Evolutionary conservation across 2,113 vertebrate species (phyloP).

Genomic region (Columba janthina): DNA sequence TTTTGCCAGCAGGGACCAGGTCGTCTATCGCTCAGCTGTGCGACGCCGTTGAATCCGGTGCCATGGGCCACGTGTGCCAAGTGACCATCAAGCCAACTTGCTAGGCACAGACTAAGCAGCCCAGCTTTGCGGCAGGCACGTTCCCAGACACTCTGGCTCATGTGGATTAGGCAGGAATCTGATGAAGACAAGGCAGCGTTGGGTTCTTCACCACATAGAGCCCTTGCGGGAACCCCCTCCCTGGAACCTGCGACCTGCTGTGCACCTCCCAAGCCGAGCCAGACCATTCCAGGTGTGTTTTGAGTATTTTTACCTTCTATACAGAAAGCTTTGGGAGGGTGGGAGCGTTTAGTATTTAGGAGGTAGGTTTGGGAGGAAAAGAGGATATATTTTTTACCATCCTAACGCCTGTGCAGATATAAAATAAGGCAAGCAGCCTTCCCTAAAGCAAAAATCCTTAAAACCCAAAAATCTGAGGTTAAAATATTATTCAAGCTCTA

Average conservation of each 20-base stretch:
- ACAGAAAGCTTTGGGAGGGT: not conserved
- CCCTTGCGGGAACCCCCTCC: not conserved
- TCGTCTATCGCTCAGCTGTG: not conserved
- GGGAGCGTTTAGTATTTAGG: too few species aligned
- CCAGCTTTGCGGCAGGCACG: not conserved
- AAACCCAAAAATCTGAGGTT: not conserved
- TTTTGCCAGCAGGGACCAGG: conserved; percentile 16
- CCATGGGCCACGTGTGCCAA: not conserved
- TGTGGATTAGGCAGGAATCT: not conserved
- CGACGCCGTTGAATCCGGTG: not conserved
- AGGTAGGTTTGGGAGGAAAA: not conserved
- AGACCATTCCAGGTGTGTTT: rapidly evolving
- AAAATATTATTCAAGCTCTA: not conserved
- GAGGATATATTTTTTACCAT: not conserved
- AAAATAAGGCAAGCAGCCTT: not conserved
- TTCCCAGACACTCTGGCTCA: not conserved
- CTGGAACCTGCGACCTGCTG: rapidly evolving
- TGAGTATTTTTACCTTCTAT: not conserved
- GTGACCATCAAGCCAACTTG: conserved; percentile 16
- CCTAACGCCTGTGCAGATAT: too few species aligned
- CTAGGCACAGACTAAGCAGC: not conserved
- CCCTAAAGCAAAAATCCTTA: not conserved
- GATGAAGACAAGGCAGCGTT: not conserved
- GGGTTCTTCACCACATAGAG: not conserved
- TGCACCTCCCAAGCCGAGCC: not conserved